Base-by-base conservation (phyloP, 1,140 invertebrate species). In the Asbolus verrucosus region DNA sequence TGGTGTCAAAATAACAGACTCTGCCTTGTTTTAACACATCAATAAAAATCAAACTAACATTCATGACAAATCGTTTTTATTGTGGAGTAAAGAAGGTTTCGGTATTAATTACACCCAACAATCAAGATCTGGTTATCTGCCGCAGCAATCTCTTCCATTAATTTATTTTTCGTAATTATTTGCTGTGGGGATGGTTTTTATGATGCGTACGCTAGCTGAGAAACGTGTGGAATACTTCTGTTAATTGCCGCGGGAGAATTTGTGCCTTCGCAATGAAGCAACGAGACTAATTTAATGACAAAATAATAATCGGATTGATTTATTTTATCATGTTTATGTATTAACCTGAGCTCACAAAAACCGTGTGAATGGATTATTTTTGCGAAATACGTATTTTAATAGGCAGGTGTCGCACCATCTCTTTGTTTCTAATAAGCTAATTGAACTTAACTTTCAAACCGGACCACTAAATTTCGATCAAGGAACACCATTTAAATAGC, bases 281-380 rank as follows among this genome's bases (percentile, higher is more conserved):
- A 54, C 46, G 46, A 54, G 46, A 21, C 46, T 54, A 54, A 54
- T 54, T 54, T 54, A n/a, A 54, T 54, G 46, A 54, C 46, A 54
- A 54, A 54, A 54, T 54, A 54, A 54, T 54, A 27, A 54, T 54
- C 21, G 9, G 27, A 54, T 27, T 54, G 46, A 54, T 54, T 54
- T 54, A 54, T 54, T 24, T 54, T 30, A 54, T 54, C 46, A 54
- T 54, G 46, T 54, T 27, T 54, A 54, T 54, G 46, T 27, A 54
- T 27, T 4, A 54, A 30, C 19, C 18, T 50, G 8, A 13, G 19
- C 18, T 2, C 6, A 18, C 46, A 54, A 54, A 54, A 54, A 54
- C 19, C 21, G 46, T 54, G 46, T 27, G 46, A 54, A 54, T 27
- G 46, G 46, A 30, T 19, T 24, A 54, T 54, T 54, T 54, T 54